Percentiles rank a stretch among this genome's conserved stretches.
Evolutionary conservation across 1,140 invertebrate species (phyloP).

Genomic region (Littorina saxatilis): DNA sequence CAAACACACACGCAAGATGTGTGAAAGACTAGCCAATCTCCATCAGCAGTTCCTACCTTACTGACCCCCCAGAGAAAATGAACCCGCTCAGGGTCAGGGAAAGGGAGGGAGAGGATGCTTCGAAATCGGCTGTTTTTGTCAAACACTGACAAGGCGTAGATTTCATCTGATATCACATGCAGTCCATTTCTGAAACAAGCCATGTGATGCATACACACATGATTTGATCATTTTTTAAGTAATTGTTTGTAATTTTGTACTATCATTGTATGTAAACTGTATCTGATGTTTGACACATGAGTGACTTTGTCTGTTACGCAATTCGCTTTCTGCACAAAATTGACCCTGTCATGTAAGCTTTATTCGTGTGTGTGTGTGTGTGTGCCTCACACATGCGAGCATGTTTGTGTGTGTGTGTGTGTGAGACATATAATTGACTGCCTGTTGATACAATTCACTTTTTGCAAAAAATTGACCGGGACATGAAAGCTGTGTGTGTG

Average conservation of each 20-base stretch:
- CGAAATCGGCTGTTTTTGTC: conserved; percentile 50
- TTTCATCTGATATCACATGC: conserved; percentile 62
- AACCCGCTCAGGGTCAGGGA: conserved; percentile 57
- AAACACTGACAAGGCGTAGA: conserved; percentile 61
- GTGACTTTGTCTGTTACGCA: too few relatives aligned
- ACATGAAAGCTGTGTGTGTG: background rate
- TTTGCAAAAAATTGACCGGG: too few relatives aligned
- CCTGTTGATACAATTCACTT: too few relatives aligned
- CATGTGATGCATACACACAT: too few relatives aligned
- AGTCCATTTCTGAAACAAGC: conserved; percentile 53
- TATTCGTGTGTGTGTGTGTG: background rate
- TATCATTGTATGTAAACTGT: too few relatives aligned
- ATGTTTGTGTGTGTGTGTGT: background rate
- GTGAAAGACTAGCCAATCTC: background rate
- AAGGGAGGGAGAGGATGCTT: conserved; percentile 57
- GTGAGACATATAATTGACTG: too few relatives aligned
- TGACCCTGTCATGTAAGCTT: too few relatives aligned
- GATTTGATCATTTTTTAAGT: too few relatives aligned
- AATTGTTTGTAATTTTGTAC: too few relatives aligned
- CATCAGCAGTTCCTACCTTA: conserved; percentile 72
- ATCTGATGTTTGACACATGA: too few relatives aligned
- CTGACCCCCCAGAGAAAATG: conserved; percentile 65
- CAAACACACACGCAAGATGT: background rate
- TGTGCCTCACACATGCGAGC: background rate
- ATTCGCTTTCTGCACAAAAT: too few relatives aligned